phyloP scores from a whole-genome alignment of 2,797 vertebrate species.

The Anas capensis region DNA sequence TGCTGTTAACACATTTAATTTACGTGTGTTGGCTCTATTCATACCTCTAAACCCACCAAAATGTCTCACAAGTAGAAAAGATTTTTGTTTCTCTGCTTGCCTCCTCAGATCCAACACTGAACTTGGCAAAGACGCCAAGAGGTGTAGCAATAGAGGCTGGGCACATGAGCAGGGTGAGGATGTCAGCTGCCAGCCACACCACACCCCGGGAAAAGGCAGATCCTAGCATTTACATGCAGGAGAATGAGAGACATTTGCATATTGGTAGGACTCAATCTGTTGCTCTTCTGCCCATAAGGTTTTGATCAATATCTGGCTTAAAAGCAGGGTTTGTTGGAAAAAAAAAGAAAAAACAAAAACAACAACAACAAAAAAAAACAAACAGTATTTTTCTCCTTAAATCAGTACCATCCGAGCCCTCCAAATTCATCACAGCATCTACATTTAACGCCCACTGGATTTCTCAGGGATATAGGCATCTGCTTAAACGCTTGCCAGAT shows the following conservation, averaged over 20 bases:
- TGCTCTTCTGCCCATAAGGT: neutral
- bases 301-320: neutral
- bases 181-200: neutral
- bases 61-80: neutral
- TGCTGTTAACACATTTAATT: neutral
- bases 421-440: neutral
- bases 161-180: neutral
- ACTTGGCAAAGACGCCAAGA: neutral
- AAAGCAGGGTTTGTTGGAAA: neutral
- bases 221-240: neutral
- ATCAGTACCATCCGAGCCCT: constrained; percentile 11
- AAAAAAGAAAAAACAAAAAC: too few relatives aligned
- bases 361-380: neutral
- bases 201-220: too few relatives aligned
- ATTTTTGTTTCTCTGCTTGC: neutral
- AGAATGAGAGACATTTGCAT: neutral
- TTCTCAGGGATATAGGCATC: neutral
- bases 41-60: neutral
- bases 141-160: neutral
- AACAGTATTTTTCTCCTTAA: neutral
- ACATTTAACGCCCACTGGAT: neutral
- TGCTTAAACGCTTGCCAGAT: neutral
- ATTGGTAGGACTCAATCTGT: neutral
- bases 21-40: neutral
- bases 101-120: neutral